These are phyloP conservation scores for Anthopleura xanthogrammica DNA, from an alignment of 92 coral and sea anemone genomes.

Conservation along the genomic window DNA sequence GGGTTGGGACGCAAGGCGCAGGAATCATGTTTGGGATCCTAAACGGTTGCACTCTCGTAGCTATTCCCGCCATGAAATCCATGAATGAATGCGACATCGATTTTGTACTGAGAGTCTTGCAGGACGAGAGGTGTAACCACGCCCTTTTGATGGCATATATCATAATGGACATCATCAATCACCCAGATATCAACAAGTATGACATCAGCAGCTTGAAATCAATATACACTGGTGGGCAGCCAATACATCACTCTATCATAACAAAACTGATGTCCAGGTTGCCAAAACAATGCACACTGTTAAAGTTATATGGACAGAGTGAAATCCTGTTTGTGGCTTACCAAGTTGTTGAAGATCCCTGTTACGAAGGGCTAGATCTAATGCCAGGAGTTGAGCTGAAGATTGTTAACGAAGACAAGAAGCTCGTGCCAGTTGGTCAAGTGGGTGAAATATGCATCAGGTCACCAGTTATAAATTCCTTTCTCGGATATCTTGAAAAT, in stretches of 20 bases:
- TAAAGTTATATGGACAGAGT: too few relatives aligned
- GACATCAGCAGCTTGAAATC: too few relatives aligned
- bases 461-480: slow-evolving; percentile 7
- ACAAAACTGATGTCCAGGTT: too few relatives aligned
- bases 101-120: slow-evolving; percentile 25
- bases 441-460: slow-evolving; percentile 22
- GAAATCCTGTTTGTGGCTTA: too few relatives aligned
- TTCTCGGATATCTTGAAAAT: slow-evolving; percentile 6
- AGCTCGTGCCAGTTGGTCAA: slow-evolving; percentile 12
- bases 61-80: slow-evolving; percentile 40
- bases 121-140: slow-evolving; percentile 48
- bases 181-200: too few relatives aligned
- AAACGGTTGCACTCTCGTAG: slow-evolving; percentile 43
- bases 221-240: too few relatives aligned
- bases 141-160: slow-evolving; percentile 39
- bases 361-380: slow-evolving; percentile 17
- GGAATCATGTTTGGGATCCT: slow-evolving; percentile 31
- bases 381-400: slow-evolving; percentile 40
- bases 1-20: slow-evolving; percentile 33
- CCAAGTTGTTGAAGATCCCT: too few relatives aligned
- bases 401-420: slow-evolving; percentile 22
- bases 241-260: too few relatives aligned
- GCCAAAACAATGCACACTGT: too few relatives aligned
- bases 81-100: slow-evolving; percentile 33
- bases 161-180: neutral